Base-by-base conservation (phyloP, 2,888 invertebrate species). In the Cremastinae sp. region DNA sequence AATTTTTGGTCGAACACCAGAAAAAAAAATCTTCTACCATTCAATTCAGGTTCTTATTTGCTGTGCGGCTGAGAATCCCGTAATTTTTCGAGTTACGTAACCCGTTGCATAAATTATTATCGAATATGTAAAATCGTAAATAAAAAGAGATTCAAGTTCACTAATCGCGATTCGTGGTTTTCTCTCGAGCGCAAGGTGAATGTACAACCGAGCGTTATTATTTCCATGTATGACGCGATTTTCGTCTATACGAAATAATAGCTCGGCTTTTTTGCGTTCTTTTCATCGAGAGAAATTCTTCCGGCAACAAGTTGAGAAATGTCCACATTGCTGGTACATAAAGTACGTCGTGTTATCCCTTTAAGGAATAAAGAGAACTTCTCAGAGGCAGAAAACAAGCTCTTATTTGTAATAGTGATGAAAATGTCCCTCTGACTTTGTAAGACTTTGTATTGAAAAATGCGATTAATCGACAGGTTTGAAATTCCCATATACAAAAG, bases 131-230 rank as follows among this genome's bases (percentile, higher is more conserved):
- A 41, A 28, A 55, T 18, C 16, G 28, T 66, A 35, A 22, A 18
- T 12, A 37, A 55, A 10, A 16, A 51, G 41, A 45, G 5, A 55
- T 66, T 66, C 66, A 68, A 68, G 66, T 68, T 68, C 66, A 68
- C 45, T 20, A 56, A 39, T 58, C 55, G 37, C 12, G 18, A 35
- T 22, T 4, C 18, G 20, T 28, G 5, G 5, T 18, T 18, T 66
- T 66, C 43, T 45, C 45, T 43, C 43, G 28, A 8, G 5, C 47
- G 3, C 41, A 58, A 22, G 28, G 53, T 28, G 1, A 10, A 10
- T 28, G 7, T 53, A n/a, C n/a, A 41, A 20, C 41, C 28, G 22
- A 16, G 43, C 37, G 12, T 18, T 49, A 47, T 47, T 47, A 47
- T 12, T 61, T 18, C 10, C 39, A 12, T 39, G 16, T 8, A 18